Conservation (phyloP, 1,140 invertebrate genomes). For the Drosophila equinoxialis region DNA sequence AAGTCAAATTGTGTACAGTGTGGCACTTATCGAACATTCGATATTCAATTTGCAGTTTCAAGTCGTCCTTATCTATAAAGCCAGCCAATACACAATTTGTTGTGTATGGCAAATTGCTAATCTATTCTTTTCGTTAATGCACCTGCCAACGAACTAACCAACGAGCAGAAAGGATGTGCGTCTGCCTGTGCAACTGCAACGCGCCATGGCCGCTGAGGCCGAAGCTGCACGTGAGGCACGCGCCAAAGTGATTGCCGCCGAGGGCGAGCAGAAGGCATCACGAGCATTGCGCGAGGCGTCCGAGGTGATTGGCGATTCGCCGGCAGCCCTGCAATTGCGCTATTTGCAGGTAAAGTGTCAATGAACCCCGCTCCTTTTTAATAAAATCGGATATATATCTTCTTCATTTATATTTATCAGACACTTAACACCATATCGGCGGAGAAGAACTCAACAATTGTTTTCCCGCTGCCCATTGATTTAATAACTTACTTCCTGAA, state of each 20-base stretch:
- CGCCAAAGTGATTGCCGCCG: conserved; percentile 91
- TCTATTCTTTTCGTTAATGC: conserved; percentile 48
- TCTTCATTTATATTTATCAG: conserved; percentile 83
- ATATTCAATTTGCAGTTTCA: not conserved
- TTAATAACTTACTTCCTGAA: conserved; percentile 91
- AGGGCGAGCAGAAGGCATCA: conserved; percentile 95
- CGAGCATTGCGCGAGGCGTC: conserved; percentile 95
- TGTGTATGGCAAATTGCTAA: conserved; percentile 38
- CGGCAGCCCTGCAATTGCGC: conserved; percentile 91
- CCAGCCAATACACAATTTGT: conserved; percentile 22
- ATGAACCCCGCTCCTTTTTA: not conserved
- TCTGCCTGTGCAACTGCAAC: conserved; percentile 93
- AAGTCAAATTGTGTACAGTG: not conserved
- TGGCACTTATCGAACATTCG: not conserved
- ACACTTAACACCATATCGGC: conserved; percentile 97
- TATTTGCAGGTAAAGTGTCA: conserved; percentile 77
- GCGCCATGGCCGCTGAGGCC: conserved; percentile 96
- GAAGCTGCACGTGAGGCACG: conserved; percentile 93
- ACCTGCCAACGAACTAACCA: conserved; percentile 20
- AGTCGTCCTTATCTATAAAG: not conserved
- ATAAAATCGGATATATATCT: not conserved
- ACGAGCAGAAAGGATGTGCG: conserved; percentile 93
- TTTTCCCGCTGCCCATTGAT: conserved; percentile 97
- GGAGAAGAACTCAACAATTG: conserved; percentile 99
- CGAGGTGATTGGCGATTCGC: conserved; percentile 94